These are phyloP conservation scores for Acronicta leporina DNA, from an alignment of 2,888 invertebrate species.

Conservation along the genomic window DNA sequence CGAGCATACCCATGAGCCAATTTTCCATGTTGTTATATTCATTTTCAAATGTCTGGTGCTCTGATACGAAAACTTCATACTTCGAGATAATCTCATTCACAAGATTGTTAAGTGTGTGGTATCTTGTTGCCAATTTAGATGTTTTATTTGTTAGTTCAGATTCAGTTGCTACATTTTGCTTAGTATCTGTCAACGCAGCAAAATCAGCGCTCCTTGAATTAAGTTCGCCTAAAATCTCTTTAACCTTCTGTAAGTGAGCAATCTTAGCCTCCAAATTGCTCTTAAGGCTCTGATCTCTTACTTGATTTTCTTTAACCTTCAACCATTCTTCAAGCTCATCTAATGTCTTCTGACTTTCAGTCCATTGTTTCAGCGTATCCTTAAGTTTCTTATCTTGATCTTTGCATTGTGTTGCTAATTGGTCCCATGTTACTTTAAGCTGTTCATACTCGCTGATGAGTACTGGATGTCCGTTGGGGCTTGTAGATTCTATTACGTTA, in stretches of 20 bases:
- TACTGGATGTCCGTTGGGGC: slow-evolving; percentile 92
- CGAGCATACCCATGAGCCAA: slow-evolving; percentile 93
- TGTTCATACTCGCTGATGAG: slow-evolving; percentile 93
- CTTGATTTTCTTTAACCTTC: slow-evolving; percentile 94
- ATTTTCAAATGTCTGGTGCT: slow-evolving; percentile 94
- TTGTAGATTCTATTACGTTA: slow-evolving; percentile 93
- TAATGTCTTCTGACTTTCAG: slow-evolving; percentile 93
- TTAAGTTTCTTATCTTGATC: slow-evolving; percentile 92
- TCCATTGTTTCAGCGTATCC: slow-evolving; percentile 94
- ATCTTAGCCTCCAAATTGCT: slow-evolving; percentile 95
- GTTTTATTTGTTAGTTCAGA: slow-evolving; percentile 92
- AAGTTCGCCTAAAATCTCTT: slow-evolving; percentile 92
- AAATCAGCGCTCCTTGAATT: slow-evolving; percentile 91
- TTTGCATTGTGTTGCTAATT: slow-evolving; percentile 92
- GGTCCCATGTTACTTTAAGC: slow-evolving; percentile 93
- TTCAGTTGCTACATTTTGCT: slow-evolving; percentile 92
- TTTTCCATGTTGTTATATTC: slow-evolving; percentile 92
- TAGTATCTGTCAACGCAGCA: slow-evolving; percentile 90
- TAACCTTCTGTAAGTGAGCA: slow-evolving; percentile 93
- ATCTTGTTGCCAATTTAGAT: slow-evolving; percentile 94
- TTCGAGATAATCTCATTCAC: slow-evolving; percentile 95
- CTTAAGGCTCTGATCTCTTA: slow-evolving; percentile 96
- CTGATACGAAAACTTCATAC: slow-evolving; percentile 95
- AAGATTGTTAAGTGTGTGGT: slow-evolving; percentile 94
- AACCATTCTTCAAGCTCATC: slow-evolving; percentile 95